Base-by-base conservation (phyloP, 1,140 invertebrate species). In the Bombus pyrosoma region DNA sequence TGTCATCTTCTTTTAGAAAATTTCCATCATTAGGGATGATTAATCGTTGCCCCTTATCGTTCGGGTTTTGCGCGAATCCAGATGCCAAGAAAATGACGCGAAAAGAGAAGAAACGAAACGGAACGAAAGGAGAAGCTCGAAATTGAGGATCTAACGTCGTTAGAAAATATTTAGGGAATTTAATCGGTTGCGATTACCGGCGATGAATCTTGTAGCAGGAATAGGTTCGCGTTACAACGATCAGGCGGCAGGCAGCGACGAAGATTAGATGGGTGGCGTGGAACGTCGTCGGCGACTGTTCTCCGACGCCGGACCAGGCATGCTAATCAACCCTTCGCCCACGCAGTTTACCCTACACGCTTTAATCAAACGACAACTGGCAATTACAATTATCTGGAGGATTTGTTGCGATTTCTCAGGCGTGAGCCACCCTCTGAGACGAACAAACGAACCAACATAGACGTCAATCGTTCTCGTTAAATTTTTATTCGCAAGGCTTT, bases 281-380 rank as follows among this genome's bases (percentile, higher is more conserved):
- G 74, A 71, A 73, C 73, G 77, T 47, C 43, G 78, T 85, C 64
- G 72, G 34, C 66, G 59, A 66, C 69, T 25, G 69, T 53, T 43
- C 69, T 81, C 22, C 41, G 83, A 79, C 69, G 64, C 18, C 39
- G n/a, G 53, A 53, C 32, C n/a, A 3, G 34, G 79, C 83, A 89
- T 89, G 87, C 78, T 89, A 89, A 89, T 89, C 79, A 89, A 89
- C 82, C 83, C 47, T 64, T 59, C 76, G 66, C 64, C 71, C 75
- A 43, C 82, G 53, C 76, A 84, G 87, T 89, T 88, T 86, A 59
- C 73, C 69, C 34, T 43, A 47, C 73, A 43, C 79, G 64, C 77
- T 89, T 86, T 89, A 88, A 88, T 89, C 87, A 83, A 80, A 89
- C 37, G 86, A 72, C 62, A 82, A 88, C 83, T 3, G n/a, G 75